A percentile compares a stretch with the other conserved stretches of the same genome.
These are phyloP conservation scores for Yponomeuta plumbellus DNA, from an alignment of 2,888 invertebrate species.

Conservation along the genomic window DNA sequence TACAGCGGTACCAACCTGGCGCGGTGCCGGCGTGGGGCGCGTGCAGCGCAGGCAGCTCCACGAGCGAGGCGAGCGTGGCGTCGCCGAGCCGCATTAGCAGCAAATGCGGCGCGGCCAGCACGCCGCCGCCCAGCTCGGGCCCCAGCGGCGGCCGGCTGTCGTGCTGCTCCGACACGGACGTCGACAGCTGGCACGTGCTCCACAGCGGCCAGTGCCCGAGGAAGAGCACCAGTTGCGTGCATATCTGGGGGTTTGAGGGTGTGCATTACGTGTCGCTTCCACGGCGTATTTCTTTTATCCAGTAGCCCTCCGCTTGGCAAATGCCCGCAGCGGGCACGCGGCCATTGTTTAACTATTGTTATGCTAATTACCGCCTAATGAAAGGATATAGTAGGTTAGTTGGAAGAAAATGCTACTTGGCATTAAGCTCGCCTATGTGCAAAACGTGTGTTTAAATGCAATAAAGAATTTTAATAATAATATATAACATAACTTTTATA, in stretches of 20 bases:
- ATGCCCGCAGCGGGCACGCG: too few relatives aligned
- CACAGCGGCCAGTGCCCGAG: slow-evolving; percentile 97
- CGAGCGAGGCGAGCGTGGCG: slow-evolving; percentile 89
- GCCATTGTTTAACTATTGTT: too few relatives aligned
- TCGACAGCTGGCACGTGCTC: slow-evolving; percentile 91
- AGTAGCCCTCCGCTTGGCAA: too few relatives aligned
- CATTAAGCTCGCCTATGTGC: too few relatives aligned
- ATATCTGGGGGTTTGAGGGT: slow-evolving; percentile 77
- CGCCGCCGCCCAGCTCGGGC: slow-evolving; percentile 85
- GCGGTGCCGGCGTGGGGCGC: slow-evolving; percentile 70
- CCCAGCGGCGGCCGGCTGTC: slow-evolving; percentile 84
- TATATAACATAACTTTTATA: too few relatives aligned
- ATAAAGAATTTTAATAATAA: too few relatives aligned
- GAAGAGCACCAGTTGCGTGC: slow-evolving; percentile 93
- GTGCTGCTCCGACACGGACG: slow-evolving; percentile 94
- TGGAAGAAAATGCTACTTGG: too few relatives aligned
- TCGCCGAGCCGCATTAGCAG: slow-evolving; percentile 91
- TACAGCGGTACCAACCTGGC: slow-evolving; percentile 31
- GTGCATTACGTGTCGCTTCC: too few relatives aligned
- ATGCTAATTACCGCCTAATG: too few relatives aligned
- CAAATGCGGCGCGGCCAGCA: slow-evolving; percentile 89
- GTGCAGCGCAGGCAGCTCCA: slow-evolving; percentile 91
- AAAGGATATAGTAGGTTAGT: too few relatives aligned
- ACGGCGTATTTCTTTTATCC: too few relatives aligned
- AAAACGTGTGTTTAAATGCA: too few relatives aligned